Conservation (phyloP, 2,797 vertebrate species). For the Arnoldichthys spilopterus region DNA sequence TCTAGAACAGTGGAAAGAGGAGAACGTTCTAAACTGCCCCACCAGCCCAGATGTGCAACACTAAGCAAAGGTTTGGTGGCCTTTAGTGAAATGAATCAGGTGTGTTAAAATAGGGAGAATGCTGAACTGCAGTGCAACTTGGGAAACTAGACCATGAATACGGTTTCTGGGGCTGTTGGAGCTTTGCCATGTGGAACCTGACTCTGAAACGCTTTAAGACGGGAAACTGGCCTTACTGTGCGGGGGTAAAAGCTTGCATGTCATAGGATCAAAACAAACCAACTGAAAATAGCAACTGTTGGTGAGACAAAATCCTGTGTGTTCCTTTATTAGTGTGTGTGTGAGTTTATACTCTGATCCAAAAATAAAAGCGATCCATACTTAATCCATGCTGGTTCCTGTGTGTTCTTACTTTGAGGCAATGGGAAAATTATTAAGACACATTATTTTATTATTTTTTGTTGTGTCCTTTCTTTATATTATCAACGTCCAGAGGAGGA, state of each 20-base stretch:
- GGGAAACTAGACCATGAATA: background rate
- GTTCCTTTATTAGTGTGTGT: constrained; percentile 37
- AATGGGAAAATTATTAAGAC: background rate
- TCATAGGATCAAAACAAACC: background rate
- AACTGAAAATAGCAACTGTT: constrained; percentile 5
- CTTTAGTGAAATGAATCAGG: background rate
- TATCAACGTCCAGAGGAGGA: no score
- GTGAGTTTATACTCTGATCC: constrained; percentile 16
- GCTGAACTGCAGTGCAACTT: background rate
- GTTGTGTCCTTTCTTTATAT: no score
- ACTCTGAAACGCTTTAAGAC: constrained; percentile 50
- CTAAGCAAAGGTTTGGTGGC: background rate
- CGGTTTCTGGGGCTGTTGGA: constrained; percentile 11
- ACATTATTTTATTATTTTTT: no score
- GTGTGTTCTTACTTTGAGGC: background rate
- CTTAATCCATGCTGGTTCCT: background rate
- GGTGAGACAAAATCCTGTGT: constrained; percentile 6
- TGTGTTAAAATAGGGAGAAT: background rate
- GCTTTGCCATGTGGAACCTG: constrained; percentile 59
- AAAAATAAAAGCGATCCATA: background rate
- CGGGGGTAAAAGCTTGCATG: constrained; percentile 37
- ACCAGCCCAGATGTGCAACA: background rate
- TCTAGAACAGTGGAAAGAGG: background rate
- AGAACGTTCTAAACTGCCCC: no score
- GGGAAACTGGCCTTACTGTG: constrained; percentile 35